Evolutionary conservation across 2,888 invertebrate genomes (phyloP).

Genomic region (Lomographa bimaculata): DNA sequence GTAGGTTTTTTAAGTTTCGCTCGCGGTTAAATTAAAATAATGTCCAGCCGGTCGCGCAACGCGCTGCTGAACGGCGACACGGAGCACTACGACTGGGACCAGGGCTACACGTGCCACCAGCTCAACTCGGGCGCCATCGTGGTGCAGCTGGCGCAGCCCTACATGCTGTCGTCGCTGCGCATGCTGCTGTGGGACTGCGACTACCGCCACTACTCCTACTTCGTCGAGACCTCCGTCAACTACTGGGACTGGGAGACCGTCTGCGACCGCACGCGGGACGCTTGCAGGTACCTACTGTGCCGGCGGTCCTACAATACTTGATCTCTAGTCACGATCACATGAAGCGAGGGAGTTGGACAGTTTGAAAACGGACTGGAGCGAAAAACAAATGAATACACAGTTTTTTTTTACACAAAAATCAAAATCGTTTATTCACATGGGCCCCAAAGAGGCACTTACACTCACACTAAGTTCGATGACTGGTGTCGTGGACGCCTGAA

Average conservation of each 20-base stretch:
- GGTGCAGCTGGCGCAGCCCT: slow-evolving; percentile 98
- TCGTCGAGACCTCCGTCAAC: slow-evolving; percentile 97
- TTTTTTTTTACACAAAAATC: no score
- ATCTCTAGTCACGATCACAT: no score
- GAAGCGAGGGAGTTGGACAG: no score
- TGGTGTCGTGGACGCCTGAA: no score
- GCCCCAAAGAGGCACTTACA: no score
- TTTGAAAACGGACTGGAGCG: no score
- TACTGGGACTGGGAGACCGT: slow-evolving; percentile 96
- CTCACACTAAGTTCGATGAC: no score
- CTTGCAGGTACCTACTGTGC: slow-evolving; percentile 84
- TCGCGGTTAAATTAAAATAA: not conserved
- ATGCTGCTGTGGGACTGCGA: slow-evolving; percentile 99
- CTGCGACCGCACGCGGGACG: slow-evolving; percentile 93
- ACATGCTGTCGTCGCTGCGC: slow-evolving; percentile 94
- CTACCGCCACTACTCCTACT: slow-evolving; percentile 97
- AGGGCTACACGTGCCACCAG: slow-evolving; percentile 99
- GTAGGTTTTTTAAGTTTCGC: no score
- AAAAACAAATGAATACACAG: no score
- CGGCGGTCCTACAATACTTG: no score
- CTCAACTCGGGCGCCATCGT: slow-evolving; percentile 96
- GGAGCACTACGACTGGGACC: slow-evolving; percentile 98
- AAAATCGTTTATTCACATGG: no score
- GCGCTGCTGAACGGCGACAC: slow-evolving; percentile 98
- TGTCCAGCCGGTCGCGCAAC: slow-evolving; percentile 91